Conservation (phyloP, 2,113 vertebrate genomes). For the Nycticebus coucang region DNA sequence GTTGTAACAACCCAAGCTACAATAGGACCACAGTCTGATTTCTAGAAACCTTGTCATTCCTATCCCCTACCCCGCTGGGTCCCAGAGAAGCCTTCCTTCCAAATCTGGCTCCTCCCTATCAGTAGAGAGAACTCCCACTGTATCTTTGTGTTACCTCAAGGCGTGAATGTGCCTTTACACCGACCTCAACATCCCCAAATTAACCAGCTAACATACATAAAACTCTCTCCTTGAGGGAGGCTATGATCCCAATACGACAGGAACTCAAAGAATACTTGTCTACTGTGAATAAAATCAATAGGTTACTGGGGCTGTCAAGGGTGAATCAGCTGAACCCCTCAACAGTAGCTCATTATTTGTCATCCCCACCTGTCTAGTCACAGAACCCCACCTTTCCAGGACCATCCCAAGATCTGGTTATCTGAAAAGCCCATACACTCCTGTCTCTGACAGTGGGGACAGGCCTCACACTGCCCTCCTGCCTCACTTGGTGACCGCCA, state of each 20-base stretch:
- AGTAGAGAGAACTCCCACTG: background rate
- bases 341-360: background rate
- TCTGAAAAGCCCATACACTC: background rate
- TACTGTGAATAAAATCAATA: background rate
- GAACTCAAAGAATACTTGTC: background rate
- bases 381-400: background rate
- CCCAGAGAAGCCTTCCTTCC: background rate
- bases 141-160: background rate
- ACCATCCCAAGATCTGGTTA: background rate
- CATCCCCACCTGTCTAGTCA: background rate
- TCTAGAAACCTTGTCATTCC: background rate
- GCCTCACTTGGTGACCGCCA: background rate
- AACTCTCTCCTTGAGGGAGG: background rate
- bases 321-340: background rate
- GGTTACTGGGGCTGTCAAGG: background rate
- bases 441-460: background rate
- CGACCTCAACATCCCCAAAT: background rate
- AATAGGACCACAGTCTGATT: background rate
- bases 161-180: background rate
- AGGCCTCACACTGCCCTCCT: background rate
- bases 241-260: background rate
- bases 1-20: background rate
- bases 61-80: background rate
- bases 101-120: background rate
- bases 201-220: background rate